These are phyloP conservation scores for Tichodroma muraria DNA, from an alignment of 2,113 vertebrate genomes.

Conservation along the genomic window DNA sequence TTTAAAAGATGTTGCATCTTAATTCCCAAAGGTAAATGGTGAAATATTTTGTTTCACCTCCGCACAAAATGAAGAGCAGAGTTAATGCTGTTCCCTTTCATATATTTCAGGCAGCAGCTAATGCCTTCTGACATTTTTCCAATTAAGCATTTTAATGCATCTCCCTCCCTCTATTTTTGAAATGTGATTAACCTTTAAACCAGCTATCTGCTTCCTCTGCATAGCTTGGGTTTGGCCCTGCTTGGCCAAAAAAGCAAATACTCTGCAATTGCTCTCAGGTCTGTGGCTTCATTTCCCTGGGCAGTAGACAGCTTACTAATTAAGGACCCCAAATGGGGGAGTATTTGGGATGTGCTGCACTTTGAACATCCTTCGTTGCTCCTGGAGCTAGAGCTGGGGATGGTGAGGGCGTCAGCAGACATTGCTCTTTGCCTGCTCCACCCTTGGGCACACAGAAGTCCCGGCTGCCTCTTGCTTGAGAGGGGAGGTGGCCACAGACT, in stretches of 20 bases:
- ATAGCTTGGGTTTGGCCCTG: not conserved
- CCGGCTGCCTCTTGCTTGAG: not conserved
- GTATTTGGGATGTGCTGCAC: not conserved
- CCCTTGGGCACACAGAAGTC: not conserved
- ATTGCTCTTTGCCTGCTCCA: not conserved
- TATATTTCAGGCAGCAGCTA: constrained; percentile 6
- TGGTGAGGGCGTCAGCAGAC: not conserved
- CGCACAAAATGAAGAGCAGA: not conserved
- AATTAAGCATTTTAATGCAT: not conserved
- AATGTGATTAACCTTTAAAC: not conserved
- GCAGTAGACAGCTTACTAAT: not conserved
- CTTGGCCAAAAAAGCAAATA: not conserved
- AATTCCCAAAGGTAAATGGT: not conserved
- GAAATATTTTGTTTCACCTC: not conserved
- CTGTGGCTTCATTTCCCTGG: not conserved
- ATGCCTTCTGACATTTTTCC: constrained; percentile 45
- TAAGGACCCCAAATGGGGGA: not conserved
- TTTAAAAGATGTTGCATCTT: constrained; percentile 4
- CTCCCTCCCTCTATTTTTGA: not conserved
- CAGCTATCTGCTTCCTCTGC: not conserved
- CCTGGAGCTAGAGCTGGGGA: not conserved
- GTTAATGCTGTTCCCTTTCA: not conserved
- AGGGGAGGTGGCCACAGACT: not conserved
- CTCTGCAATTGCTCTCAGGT: not conserved
- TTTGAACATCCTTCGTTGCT: not conserved